Base-by-base conservation (phyloP, 2,888 invertebrate species). In the Podotricha telesiphe region DNA sequence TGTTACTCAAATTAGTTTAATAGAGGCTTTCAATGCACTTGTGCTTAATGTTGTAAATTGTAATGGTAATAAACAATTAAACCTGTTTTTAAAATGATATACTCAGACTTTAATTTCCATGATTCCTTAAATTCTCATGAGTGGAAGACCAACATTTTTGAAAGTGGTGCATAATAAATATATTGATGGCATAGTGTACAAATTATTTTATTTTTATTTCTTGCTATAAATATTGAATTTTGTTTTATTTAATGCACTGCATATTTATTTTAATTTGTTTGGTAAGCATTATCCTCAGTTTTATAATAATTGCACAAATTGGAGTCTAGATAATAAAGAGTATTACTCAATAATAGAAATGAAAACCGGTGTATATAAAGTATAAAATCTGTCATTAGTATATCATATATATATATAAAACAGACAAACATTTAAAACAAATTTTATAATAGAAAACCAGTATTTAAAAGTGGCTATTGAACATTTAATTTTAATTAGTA, bases 71-170 rank as follows among this genome's bases (percentile, higher is more conserved):
- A n/a, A 79, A 80, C 80, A 91, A 86, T 90, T 19, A 88, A 87
- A 84, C 80, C 79, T 80, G 73, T 82, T 83, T 77, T 81, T 81
- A 69, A 84, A 88, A 89, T 34, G 86, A 86, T 86, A 86, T 88
- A 82, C 78, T 92, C 91, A 91, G 92, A 92, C 91, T 93, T 92
- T 91, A 72, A 87, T 89, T 92, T 82, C 50, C 11, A 55, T 40
- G 13, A 67, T 59, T 61, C 55, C n/a, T 17, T 65, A 62, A 65
- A 59, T 69, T 34, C 64, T 50, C 45, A 63, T 74, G 72, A 45
- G 45, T 78, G 82, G 82, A 86, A 85, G 82, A 81, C 78, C 80
- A 42, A 62, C 13, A 45, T 19, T 28, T 51, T 34, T 51, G 20
- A 61, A 34, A 62, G 0, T 48, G 19, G 19, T 47, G 22, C 2